A percentile compares a stretch with the other conserved stretches of the same genome.
phyloP scores from a whole-genome alignment of 2,113 vertebrate genomes.

The Vulpes lagopus region DNA sequence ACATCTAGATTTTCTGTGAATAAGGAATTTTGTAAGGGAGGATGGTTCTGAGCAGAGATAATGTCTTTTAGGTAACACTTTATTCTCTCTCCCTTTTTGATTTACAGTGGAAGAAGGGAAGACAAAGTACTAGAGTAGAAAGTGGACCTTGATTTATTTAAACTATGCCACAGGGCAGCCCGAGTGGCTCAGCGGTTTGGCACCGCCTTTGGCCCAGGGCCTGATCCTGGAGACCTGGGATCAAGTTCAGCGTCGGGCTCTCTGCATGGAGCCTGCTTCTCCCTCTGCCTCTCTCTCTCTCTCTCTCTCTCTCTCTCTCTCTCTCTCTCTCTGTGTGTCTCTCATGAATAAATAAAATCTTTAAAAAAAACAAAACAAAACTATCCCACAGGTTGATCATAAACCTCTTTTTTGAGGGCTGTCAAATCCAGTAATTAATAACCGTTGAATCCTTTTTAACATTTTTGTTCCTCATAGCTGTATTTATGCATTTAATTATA shows the following conservation, averaged over 20 bases:
- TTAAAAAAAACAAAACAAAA: not conserved
- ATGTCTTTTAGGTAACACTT: not conserved
- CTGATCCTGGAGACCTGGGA: too few relatives aligned
- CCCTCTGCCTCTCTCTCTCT: too few relatives aligned
- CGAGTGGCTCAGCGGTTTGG: too few relatives aligned
- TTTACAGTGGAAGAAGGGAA: not conserved
- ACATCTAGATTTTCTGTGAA: not conserved
- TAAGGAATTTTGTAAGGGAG: constrained; percentile 50
- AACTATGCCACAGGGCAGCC: not conserved
- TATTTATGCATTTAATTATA: constrained; percentile 5
- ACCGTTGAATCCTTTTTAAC: not conserved
- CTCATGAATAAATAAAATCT: too few relatives aligned
- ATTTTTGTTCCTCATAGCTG: constrained; percentile 43
- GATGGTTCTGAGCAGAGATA: constrained; percentile 1
- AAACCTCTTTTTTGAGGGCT: constrained; percentile 22
- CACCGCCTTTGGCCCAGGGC: too few relatives aligned
- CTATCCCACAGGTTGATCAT: not conserved
- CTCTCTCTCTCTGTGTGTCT: too few relatives aligned
- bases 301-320: too few relatives aligned
- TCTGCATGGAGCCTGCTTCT: too few relatives aligned
- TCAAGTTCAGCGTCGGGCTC: too few relatives aligned
- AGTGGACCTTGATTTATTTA: constrained; percentile 55
- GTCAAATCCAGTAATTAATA: not conserved
- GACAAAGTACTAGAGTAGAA: constrained; percentile 28
- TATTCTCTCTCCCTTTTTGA: constrained; percentile 1